These are phyloP conservation scores for Columbina picui DNA, from an alignment of 2,113 vertebrate genomes.

Conservation along the genomic window DNA sequence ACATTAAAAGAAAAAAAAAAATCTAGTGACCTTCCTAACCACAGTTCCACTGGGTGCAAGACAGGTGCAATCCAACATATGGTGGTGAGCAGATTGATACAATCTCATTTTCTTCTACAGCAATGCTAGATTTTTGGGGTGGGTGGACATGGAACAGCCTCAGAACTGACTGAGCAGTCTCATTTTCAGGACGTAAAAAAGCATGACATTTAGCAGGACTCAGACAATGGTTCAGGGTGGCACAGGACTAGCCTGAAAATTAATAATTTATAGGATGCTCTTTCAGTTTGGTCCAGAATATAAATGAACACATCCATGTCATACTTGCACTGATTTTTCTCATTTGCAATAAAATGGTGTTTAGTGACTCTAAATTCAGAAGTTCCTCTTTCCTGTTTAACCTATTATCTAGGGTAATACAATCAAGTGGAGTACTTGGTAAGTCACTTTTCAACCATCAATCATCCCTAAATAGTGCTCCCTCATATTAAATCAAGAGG, in stretches of 20 bases:
- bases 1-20: not conserved
- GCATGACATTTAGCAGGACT: not conserved
- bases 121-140: not conserved
- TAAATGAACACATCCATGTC: slow-evolving; percentile 48
- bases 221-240: not conserved
- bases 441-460: slow-evolving; percentile 45
- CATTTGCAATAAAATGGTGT: slow-evolving; percentile 35
- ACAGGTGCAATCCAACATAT: not conserved
- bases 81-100: not conserved
- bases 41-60: not conserved
- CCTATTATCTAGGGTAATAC: slow-evolving; percentile 49
- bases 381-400: slow-evolving; percentile 39
- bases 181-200: not conserved
- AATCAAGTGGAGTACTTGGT: not conserved
- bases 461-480: not conserved
- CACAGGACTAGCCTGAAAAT: slow-evolving; percentile 1
- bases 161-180: not conserved
- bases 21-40: not conserved
- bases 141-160: not conserved
- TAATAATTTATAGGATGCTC: slow-evolving; percentile 51
- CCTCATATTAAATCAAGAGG: slow-evolving; percentile 27
- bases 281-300: slow-evolving; percentile 59
- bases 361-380: slow-evolving; percentile 50
- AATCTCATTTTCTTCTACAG: not conserved
- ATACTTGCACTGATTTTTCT: slow-evolving; percentile 54